Conservation (phyloP, 30 jellyfish, hydroid and myxozoan species). For the Turritopsis dohrnii region DNA sequence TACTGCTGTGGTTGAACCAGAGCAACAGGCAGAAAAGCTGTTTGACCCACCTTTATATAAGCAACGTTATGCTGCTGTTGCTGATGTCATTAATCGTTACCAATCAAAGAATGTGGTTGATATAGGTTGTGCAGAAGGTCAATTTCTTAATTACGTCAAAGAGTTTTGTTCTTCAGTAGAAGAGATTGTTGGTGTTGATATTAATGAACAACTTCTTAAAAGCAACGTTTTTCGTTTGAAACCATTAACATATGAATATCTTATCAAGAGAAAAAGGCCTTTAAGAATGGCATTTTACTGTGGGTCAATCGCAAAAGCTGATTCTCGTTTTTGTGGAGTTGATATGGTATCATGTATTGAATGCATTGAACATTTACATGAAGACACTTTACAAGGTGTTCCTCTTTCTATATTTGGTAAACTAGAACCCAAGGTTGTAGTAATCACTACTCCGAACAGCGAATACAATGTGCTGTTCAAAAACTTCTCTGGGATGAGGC, state of each 20-base stretch:
- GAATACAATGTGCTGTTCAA: conserved; percentile 80
- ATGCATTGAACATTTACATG: conserved; percentile 71
- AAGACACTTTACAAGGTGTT: conserved; percentile 43
- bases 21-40: conserved; percentile 26
- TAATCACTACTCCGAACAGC: conserved; percentile 80
- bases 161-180: conserved; percentile 60
- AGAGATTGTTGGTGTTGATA: conserved; percentile 78
- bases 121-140: conserved; percentile 94
- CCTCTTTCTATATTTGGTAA: conserved; percentile 91
- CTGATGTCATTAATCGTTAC: conserved; percentile 24
- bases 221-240: conserved; percentile 39
- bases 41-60: conserved; percentile 84
- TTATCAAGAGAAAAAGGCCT: conserved; percentile 48
- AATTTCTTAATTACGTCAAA: conserved; percentile 49
- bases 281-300: conserved; percentile 65
- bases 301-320: conserved; percentile 80
- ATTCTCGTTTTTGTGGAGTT: conserved; percentile 20
- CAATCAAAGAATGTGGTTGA: conserved; percentile 64
- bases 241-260: conserved; percentile 68
- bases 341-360: conserved; percentile 74
- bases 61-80: conserved; percentile 78
- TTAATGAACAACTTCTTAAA: conserved; percentile 49
- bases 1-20: not conserved
- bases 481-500: conserved; percentile 71
- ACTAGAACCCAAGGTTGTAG: conserved; percentile 51